Conservation (phyloP, 2,888 invertebrate species). For the Cephus nigrinus region DNA sequence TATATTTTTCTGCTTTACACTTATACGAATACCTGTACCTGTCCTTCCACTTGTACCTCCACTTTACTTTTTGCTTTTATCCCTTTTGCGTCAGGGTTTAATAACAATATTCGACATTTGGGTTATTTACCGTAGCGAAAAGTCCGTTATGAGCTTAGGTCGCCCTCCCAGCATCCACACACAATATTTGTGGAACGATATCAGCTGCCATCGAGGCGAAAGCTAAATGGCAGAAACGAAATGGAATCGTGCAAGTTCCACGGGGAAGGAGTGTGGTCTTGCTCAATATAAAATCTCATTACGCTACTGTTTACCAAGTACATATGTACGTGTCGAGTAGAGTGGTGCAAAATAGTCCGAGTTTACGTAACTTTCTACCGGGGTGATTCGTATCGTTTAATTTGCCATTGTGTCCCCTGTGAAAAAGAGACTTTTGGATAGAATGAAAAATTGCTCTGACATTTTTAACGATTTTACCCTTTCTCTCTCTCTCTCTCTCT, state of each 20-base stretch:
- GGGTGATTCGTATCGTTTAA: background rate
- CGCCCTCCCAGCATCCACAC: background rate
- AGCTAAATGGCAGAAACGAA: constrained; percentile 23
- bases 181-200: background rate
- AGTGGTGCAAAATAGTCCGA: background rate
- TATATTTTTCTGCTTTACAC: background rate
- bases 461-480: background rate
- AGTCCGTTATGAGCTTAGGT: background rate
- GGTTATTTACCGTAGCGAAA: background rate
- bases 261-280: constrained; percentile 24
- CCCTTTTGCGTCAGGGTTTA: background rate
- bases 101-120: background rate
- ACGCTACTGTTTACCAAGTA: constrained; percentile 11
- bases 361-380: background rate
- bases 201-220: constrained; percentile 10
- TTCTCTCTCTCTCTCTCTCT: constrained; percentile 13
- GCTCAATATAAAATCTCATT: constrained; percentile 46
- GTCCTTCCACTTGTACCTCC: background rate
- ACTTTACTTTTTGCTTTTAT: background rate
- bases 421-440: background rate
- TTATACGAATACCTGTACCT: background rate
- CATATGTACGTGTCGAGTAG: background rate
- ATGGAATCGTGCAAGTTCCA: constrained; percentile 8
- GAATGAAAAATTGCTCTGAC: background rate
- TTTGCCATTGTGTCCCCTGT: constrained; percentile 1